These are phyloP conservation scores for Dermatemys mawii DNA, from an alignment of 2,113 vertebrate species.

Conservation along the genomic window DNA sequence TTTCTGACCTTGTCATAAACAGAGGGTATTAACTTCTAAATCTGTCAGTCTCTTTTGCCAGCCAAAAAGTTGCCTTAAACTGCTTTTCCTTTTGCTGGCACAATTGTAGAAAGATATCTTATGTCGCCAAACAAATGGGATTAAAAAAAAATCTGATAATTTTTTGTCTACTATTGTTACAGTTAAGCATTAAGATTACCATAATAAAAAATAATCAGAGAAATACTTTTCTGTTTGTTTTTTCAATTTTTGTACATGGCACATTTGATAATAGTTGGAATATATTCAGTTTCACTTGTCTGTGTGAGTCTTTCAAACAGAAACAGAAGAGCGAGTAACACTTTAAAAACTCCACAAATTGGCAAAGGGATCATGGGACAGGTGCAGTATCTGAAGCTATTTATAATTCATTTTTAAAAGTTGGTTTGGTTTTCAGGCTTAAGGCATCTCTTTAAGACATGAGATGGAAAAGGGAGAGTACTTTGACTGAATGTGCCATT, in stretches of 20 bases:
- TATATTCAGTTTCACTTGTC: background rate
- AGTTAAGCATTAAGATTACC: background rate
- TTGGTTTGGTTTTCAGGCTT: background rate
- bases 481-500: conserved; percentile 17
- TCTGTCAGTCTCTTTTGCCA: background rate
- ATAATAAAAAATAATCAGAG: background rate
- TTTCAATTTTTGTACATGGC: background rate
- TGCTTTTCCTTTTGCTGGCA: background rate
- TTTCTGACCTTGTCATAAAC: conserved; percentile 17
- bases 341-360: conserved; percentile 23
- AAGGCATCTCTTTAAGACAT: background rate
- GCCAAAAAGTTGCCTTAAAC: background rate
- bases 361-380: background rate
- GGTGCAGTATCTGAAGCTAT: background rate
- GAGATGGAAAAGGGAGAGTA: background rate
- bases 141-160: background rate
- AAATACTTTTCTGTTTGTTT: background rate
- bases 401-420: background rate
- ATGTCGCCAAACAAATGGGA: background rate
- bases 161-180: background rate
- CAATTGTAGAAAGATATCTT: background rate
- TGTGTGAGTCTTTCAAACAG: background rate
- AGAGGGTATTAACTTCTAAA: background rate
- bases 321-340: background rate
- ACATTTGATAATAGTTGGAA: background rate